These are phyloP conservation scores for Cololabis saira DNA, from an alignment of 2,113 vertebrate genomes.

Conservation along the genomic window DNA sequence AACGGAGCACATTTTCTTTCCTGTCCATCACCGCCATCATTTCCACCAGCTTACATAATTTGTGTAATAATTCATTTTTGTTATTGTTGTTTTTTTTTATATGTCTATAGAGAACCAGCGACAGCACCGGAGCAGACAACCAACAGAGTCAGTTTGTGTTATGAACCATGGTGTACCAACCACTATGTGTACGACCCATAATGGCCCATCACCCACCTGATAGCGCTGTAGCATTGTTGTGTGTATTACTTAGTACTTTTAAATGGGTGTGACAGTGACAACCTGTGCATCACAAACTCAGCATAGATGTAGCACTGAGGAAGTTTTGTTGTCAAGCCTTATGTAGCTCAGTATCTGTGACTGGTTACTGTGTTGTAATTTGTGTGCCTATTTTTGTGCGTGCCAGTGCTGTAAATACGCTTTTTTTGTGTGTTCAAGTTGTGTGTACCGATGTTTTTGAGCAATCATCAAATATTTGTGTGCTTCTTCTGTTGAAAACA, in stretches of 20 bases:
- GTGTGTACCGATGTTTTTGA: slow-evolving; percentile 77
- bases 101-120: slow-evolving; percentile 81
- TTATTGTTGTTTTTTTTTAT: slow-evolving; percentile 76
- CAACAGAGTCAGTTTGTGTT: slow-evolving; percentile 86
- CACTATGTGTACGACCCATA: slow-evolving; percentile 86
- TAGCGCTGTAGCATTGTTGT: slow-evolving; percentile 75
- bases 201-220: slow-evolving; percentile 79
- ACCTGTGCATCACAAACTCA: slow-evolving; percentile 80
- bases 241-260: slow-evolving; percentile 76
- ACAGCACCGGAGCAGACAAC: slow-evolving; percentile 80
- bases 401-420: slow-evolving; percentile 81
- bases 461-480: slow-evolving; percentile 75
- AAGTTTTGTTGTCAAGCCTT: slow-evolving; percentile 82
- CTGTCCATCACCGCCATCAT: slow-evolving; percentile 67
- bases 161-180: slow-evolving; percentile 87
- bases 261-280: slow-evolving; percentile 76
- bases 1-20: slow-evolving; percentile 72
- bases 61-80: slow-evolving; percentile 78
- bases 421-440: slow-evolving; percentile 76
- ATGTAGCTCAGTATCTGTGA: slow-evolving; percentile 81
- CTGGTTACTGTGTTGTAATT: slow-evolving; percentile 81
- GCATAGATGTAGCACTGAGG: slow-evolving; percentile 82
- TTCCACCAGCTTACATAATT: slow-evolving; percentile 64
- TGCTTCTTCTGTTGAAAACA: slow-evolving; percentile 71
- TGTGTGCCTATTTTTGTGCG: slow-evolving; percentile 81